A percentile compares a stretch with the other conserved stretches of the same genome.
phyloP scores from a whole-genome alignment of 2,888 invertebrate genomes.

The Drymonia ruficornis region DNA sequence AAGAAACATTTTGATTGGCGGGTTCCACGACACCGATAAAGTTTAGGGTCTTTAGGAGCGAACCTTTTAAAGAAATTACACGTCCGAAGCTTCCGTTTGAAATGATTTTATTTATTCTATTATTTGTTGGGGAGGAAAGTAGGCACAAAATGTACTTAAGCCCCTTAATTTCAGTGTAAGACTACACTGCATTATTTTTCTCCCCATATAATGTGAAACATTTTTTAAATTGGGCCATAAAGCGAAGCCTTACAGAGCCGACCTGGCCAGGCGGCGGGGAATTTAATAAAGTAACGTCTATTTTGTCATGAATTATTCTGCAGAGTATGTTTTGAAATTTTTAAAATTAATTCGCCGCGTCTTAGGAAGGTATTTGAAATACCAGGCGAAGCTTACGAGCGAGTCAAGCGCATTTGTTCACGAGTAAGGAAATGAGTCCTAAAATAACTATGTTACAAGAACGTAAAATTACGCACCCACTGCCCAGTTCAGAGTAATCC shows the following conservation, averaged over 20 bases:
- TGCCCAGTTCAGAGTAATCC: slow-evolving; percentile 49
- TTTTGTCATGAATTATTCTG: slow-evolving; percentile 70
- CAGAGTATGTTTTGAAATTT: slow-evolving; percentile 47
- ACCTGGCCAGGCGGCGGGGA: slow-evolving; percentile 63
- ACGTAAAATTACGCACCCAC: slow-evolving; percentile 59
- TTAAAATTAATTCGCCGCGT: slow-evolving; percentile 50
- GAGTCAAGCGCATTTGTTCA: slow-evolving; percentile 35
- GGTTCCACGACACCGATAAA: slow-evolving; percentile 47
- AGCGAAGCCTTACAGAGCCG: slow-evolving; percentile 64
- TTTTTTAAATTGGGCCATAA: slow-evolving; percentile 77
- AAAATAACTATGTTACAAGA: slow-evolving; percentile 58
- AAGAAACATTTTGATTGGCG: slow-evolving; percentile 57
- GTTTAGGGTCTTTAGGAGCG: slow-evolving; percentile 47
- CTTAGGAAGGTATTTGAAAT: slow-evolving; percentile 28
- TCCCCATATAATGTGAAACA: slow-evolving; percentile 68
- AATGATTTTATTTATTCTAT: slow-evolving; percentile 45
- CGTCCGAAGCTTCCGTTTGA: slow-evolving; percentile 24
- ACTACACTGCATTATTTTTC: slow-evolving; percentile 65
- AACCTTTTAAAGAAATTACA: slow-evolving; percentile 53
- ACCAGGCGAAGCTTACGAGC: slow-evolving; percentile 18
- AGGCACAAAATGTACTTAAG: slow-evolving; percentile 31
- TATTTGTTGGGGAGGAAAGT: slow-evolving; percentile 28
- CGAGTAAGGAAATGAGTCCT: slow-evolving; percentile 54
- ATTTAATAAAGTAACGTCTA: slow-evolving; percentile 77
- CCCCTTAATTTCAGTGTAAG: slow-evolving; percentile 58